phyloP scores from a whole-genome alignment of 2,113 vertebrate species.

The Strix uralensis region DNA sequence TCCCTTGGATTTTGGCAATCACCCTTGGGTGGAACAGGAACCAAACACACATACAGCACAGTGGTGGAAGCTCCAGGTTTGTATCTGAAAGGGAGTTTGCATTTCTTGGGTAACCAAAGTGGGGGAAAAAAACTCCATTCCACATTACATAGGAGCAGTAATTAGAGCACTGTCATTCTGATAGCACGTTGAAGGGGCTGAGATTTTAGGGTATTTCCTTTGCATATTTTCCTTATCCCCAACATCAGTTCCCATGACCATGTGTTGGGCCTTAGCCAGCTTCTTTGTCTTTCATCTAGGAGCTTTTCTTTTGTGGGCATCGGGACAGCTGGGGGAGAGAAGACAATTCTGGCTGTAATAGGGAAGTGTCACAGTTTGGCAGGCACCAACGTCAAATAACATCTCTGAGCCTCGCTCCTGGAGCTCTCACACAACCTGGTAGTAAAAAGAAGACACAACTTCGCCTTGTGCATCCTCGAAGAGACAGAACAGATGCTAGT shows the following conservation, averaged over 20 bases:
- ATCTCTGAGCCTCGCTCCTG: background rate
- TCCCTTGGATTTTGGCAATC: background rate
- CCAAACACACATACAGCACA: background rate
- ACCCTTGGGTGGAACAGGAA: background rate
- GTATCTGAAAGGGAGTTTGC: background rate
- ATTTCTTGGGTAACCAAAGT: background rate
- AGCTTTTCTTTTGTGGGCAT: background rate
- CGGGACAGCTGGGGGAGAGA: background rate
- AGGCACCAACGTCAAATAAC: background rate
- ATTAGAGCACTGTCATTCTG: background rate
- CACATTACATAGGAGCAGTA: background rate
- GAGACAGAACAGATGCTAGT: background rate
- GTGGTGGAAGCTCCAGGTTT: background rate
- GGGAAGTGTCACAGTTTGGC: background rate
- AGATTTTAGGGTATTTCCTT: background rate
- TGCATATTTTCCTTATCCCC: background rate
- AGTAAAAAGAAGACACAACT: background rate
- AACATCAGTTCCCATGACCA: background rate
- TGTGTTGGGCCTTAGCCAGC: background rate
- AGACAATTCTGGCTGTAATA: background rate
- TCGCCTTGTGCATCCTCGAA: background rate
- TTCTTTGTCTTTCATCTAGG: background rate
- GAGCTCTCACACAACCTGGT: background rate
- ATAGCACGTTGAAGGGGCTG: background rate
- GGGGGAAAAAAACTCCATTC: accelerated